Percentiles rank a stretch among this genome's conserved stretches.
Evolutionary conservation across 1,140 invertebrate genomes (phyloP).

Genomic region (Propsilocerus akamusi): DNA sequence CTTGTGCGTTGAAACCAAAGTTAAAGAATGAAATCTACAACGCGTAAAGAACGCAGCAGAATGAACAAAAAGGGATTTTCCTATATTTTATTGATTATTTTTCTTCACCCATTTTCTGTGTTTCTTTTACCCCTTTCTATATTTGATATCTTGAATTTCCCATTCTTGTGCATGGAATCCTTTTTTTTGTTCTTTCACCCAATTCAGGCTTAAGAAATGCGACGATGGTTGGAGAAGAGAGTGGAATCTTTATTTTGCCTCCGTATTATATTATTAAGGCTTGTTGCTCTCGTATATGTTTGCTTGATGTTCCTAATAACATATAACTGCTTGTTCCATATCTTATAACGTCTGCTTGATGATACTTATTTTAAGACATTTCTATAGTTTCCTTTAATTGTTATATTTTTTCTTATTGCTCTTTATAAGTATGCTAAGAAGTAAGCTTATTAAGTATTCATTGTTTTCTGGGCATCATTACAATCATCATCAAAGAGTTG

Average conservation of each 20-base stretch:
- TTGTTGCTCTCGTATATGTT: conserved; percentile 1
- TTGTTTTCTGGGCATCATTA: too few relatives aligned
- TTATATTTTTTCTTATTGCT: too few relatives aligned
- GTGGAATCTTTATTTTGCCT: neutral
- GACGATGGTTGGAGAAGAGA: too few relatives aligned
- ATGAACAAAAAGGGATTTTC: neutral
- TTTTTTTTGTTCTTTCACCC: neutral
- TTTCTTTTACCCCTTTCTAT: neutral
- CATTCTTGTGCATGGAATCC: neutral
- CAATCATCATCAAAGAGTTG: too few relatives aligned
- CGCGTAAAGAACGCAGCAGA: neutral
- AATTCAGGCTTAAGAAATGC: too few relatives aligned
- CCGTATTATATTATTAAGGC: neutral
- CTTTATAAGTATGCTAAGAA: too few relatives aligned
- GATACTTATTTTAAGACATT: too few relatives aligned
- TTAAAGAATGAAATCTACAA: neutral
- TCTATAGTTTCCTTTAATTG: too few relatives aligned
- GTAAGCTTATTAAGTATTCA: too few relatives aligned
- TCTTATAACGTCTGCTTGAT: too few relatives aligned
- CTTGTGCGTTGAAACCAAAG: neutral
- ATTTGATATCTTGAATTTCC: neutral
- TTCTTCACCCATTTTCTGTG: neutral
- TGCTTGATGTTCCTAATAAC: too few relatives aligned
- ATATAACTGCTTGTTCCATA: too few relatives aligned
- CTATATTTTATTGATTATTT: conserved; percentile 2